phyloP scores from a whole-genome alignment of 2,888 invertebrate species.

The Mythimna ferrago region DNA sequence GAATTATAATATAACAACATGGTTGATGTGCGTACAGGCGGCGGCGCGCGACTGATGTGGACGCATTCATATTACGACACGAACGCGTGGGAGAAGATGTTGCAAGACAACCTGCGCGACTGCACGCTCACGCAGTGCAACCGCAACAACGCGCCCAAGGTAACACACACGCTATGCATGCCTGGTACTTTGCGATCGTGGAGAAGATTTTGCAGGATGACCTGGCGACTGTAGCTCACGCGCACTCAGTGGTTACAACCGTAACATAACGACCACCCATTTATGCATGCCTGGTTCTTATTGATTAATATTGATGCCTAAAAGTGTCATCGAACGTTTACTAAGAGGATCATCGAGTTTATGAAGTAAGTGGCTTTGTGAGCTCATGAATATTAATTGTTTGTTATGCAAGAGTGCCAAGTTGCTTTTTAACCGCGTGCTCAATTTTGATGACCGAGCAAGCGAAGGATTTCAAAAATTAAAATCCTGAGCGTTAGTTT shows the following conservation, averaged over 20 bases:
- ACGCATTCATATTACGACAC: conserved; percentile 97
- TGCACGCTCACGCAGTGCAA: conserved; percentile 91
- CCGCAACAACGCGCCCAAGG: conserved; percentile 80
- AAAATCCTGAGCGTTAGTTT: too few species aligned
- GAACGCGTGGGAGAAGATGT: conserved; percentile 94
- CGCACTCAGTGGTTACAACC: conserved; percentile 89
- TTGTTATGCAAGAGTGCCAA: too few species aligned
- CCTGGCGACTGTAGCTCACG: conserved; percentile 88
- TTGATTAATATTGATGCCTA: too few species aligned
- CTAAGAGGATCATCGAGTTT: too few species aligned
- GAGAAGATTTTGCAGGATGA: conserved; percentile 93
- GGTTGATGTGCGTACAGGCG: conserved; percentile 59
- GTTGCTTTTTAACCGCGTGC: too few species aligned
- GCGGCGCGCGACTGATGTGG: conserved; percentile 95
- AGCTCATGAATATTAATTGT: too few species aligned
- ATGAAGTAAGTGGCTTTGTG: too few species aligned
- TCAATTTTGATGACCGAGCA: too few species aligned
- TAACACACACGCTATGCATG: conserved; percentile 50
- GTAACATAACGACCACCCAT: conserved; percentile 74
- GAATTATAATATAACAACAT: background rate
- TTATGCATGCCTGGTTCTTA: conserved; percentile 10
- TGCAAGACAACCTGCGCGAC: conserved; percentile 92
- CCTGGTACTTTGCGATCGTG: conserved; percentile 69
- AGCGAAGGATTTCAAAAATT: too few species aligned
- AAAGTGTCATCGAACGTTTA: too few species aligned